phyloP scores from a whole-genome alignment of 2,888 invertebrate genomes.

The Sisyra terminalis region DNA sequence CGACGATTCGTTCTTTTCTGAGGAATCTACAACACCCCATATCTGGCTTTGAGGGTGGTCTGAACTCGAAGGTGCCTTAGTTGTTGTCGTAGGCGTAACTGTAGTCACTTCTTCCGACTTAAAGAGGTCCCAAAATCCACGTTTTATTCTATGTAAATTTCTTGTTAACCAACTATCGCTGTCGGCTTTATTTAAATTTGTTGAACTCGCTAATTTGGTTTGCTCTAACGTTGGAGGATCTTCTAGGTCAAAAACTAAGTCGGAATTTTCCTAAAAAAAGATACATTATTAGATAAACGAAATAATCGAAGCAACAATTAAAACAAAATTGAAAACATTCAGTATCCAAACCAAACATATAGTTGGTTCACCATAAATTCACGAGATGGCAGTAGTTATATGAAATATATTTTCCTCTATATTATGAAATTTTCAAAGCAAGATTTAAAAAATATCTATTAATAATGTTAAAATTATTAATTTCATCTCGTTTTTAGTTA shows the following conservation, averaged over 20 bases:
- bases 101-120: not conserved
- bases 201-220: constrained; percentile 16
- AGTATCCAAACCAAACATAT: no score
- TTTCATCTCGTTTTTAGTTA: no score
- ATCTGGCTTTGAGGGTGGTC: not conserved
- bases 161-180: not conserved
- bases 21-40: not conserved
- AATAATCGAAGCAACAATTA: not conserved
- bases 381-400: no score
- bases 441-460: no score
- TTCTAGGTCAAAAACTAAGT: constrained; percentile 25
- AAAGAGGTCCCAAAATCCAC: not conserved
- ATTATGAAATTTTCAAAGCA: no score
- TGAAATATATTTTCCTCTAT: no score
- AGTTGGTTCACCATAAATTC: not conserved
- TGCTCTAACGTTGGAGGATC: constrained; percentile 16
- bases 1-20: not conserved
- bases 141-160: constrained; percentile 1
- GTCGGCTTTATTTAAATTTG: not conserved
- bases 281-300: not conserved
- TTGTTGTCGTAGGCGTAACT: not conserved
- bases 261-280: constrained; percentile 22
- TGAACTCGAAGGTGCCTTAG: not conserved
- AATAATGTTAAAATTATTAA: no score
- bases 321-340: no score